Percentiles rank a stretch among this genome's conserved stretches.
Conservation (phyloP, 37 sponge, comb jelly and placozoan species). For the Trichoplax adhaerens region DNA sequence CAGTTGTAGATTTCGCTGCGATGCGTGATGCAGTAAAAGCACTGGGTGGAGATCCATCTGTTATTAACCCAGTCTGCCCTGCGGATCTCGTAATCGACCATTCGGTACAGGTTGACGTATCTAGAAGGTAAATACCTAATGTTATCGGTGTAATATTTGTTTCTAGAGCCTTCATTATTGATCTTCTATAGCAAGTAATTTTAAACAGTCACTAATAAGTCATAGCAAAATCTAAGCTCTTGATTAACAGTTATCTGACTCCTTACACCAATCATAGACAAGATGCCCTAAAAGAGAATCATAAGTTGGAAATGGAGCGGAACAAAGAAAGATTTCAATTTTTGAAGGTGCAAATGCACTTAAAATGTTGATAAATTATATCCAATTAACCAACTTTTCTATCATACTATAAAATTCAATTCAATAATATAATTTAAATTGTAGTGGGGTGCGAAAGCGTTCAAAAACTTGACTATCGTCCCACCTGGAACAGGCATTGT, state of each 20-base stretch:
- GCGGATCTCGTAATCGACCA: conserved; percentile 89
- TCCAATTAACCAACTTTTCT: no score
- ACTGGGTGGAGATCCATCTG: conserved; percentile 63
- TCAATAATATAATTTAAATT: not conserved
- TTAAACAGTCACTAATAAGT: no score
- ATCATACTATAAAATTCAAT: no score
- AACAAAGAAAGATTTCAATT: conserved; percentile 84
- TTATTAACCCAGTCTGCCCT: conserved; percentile 75
- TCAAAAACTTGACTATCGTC: conserved; percentile 70
- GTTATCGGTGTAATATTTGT: no score
- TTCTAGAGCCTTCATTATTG: no score
- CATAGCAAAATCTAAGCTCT: no score
- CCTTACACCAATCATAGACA: not conserved
- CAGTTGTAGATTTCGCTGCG: conserved; percentile 85
- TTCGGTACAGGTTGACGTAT: conserved; percentile 67
- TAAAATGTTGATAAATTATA: no score
- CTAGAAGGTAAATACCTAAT: conserved; percentile 26
- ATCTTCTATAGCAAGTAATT: no score
- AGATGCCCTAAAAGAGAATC: conserved; percentile 70
- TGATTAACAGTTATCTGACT: no score
- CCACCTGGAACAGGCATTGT: conserved; percentile 89
- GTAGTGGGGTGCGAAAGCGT: conserved; percentile 78
- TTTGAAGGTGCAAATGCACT: conserved; percentile 28
- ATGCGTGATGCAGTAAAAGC: conserved; percentile 77
- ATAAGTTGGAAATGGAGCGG: conserved; percentile 67